phyloP scores from a whole-genome alignment of 2,888 invertebrate species.

The Sceliomorpha sp. region DNA sequence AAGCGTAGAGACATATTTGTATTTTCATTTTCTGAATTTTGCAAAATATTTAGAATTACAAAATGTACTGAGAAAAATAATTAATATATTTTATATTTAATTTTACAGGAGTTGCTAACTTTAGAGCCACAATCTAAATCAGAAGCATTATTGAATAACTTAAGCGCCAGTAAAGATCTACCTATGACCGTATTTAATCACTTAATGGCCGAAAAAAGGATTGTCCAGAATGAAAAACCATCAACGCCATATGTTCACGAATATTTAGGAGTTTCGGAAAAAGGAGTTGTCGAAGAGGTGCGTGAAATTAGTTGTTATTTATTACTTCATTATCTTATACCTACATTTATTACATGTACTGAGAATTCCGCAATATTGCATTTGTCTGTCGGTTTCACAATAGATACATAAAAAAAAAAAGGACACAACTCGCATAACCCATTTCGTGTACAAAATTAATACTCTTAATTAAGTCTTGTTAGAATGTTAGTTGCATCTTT shows the following conservation, averaged over 20 bases:
- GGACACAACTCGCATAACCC: conserved; percentile 27
- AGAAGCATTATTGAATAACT: conserved; percentile 73
- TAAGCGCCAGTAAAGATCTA: conserved; percentile 71
- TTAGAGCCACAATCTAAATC: conserved; percentile 79
- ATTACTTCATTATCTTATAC: conserved; percentile 34
- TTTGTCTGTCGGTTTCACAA: conserved; percentile 9
- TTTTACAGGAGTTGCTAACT: conserved; percentile 80
- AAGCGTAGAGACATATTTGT: too few species aligned
- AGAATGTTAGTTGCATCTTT: conserved; percentile 31
- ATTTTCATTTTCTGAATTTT: too few species aligned
- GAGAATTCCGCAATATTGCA: conserved; percentile 31
- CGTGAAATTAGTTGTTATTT: conserved; percentile 56
- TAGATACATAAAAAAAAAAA: conserved; percentile 23
- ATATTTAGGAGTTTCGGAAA: conserved; percentile 76
- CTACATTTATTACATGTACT: conserved; percentile 35
- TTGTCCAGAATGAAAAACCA: conserved; percentile 65
- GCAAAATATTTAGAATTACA: too few species aligned
- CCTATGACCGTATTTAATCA: conserved; percentile 81
- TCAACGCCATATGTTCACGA: conserved; percentile 69
- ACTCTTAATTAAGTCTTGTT: conserved; percentile 56
- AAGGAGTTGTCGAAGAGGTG: conserved; percentile 81
- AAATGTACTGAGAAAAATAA: too few species aligned
- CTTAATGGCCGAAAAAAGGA: conserved; percentile 78
- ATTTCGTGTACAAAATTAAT: conserved; percentile 55
- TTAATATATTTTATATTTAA: neutral